These are phyloP conservation scores for Halichoerus grypus DNA, from an alignment of 2,113 vertebrate species.

Conservation along the genomic window DNA sequence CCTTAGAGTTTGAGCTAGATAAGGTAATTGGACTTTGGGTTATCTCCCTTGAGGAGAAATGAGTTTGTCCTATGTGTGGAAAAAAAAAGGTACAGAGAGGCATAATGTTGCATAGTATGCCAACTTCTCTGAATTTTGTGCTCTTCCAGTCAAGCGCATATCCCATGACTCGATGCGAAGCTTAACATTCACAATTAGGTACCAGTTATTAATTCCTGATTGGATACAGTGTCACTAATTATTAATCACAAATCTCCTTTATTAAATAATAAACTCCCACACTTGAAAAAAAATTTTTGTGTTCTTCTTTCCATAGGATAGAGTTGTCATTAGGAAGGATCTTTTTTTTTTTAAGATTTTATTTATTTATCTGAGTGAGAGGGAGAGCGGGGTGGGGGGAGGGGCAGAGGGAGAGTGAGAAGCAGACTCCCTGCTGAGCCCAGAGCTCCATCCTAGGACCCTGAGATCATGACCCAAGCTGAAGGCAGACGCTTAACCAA, in stretches of 20 bases:
- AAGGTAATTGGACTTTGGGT: neutral
- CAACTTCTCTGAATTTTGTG: neutral
- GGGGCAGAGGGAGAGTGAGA: neutral
- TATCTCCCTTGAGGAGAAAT: neutral
- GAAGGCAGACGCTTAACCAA: neutral
- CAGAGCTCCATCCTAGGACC: neutral
- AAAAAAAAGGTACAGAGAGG: neutral
- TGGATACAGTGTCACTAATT: constrained; percentile 37
- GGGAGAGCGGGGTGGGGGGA: neutral
- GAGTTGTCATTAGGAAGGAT: neutral
- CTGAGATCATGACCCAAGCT: neutral
- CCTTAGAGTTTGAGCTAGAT: neutral
- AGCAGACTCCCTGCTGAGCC: neutral
- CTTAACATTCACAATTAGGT: neutral
- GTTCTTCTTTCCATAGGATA: neutral
- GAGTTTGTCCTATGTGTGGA: neutral
- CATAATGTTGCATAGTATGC: neutral
- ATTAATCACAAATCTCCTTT: constrained; percentile 51
- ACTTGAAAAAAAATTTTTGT: neutral
- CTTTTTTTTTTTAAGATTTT: neutral
- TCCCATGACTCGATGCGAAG: neutral
- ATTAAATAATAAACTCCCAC: constrained; percentile 60
- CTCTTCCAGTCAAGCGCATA: neutral
- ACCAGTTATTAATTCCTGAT: neutral
- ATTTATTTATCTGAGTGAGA: neutral